These are phyloP conservation scores for Galerucella nymphaeae DNA, from an alignment of 2,888 invertebrate species.

Conservation along the genomic window DNA sequence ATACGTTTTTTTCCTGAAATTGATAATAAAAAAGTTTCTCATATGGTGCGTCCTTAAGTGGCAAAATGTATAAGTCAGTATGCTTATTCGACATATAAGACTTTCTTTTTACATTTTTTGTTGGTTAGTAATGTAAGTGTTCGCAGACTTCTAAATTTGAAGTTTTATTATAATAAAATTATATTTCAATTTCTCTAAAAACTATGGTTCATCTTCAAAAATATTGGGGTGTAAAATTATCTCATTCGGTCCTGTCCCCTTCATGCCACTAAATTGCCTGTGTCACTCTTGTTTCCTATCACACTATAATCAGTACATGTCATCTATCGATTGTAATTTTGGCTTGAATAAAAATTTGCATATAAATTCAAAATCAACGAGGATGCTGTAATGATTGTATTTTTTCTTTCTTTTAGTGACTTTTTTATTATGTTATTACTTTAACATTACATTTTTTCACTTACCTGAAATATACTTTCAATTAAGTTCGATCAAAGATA, in stretches of 20 bases:
- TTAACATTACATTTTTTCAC: constrained; percentile 37
- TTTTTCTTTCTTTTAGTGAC: constrained; percentile 30
- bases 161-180: no score
- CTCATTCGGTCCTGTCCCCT: constrained; percentile 12
- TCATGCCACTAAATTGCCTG: constrained; percentile 48
- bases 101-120: no score
- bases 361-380: constrained; percentile 44
- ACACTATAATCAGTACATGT: constrained; percentile 44
- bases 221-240: not conserved
- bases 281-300: constrained; percentile 47
- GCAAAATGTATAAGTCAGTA: no score
- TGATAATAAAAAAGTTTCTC: no score
- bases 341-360: constrained; percentile 43
- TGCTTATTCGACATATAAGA: no score
- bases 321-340: constrained; percentile 47
- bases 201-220: no score
- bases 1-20: no score
- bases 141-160: no score
- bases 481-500: constrained; percentile 31
- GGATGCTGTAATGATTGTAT: constrained; percentile 38
- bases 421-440: constrained; percentile 36
- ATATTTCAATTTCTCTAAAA: no score
- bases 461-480: constrained; percentile 33
- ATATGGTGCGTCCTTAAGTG: no score
- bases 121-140: no score